Evolutionary conservation across 2,113 vertebrate species (phyloP).

Genomic region (Guaruba guarouba): DNA sequence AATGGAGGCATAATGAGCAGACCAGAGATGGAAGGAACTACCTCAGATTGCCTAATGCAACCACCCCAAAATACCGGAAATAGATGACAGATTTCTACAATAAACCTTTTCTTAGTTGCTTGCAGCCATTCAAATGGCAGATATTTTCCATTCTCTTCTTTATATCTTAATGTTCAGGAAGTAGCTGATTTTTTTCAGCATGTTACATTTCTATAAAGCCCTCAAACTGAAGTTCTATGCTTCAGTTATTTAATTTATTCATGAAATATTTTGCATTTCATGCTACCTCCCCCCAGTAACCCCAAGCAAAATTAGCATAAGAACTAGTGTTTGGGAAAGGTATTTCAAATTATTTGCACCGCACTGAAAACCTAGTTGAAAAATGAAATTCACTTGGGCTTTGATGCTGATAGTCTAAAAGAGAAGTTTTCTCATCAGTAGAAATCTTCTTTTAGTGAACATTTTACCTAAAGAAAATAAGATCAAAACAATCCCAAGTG

Average conservation of each 20-base stretch:
- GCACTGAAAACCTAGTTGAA: background rate
- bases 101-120: background rate
- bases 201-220: background rate
- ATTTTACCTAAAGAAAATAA: slow-evolving; percentile 37
- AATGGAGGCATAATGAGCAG: rapidly evolving
- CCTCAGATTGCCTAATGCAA: background rate
- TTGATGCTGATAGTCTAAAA: slow-evolving; percentile 9
- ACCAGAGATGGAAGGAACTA: background rate
- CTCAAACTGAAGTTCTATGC: background rate
- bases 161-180: background rate
- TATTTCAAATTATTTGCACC: slow-evolving; percentile 19
- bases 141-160: background rate
- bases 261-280: background rate
- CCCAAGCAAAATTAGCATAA: background rate
- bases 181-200: background rate
- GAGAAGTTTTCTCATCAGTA: background rate
- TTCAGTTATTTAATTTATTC: background rate
- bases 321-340: background rate
- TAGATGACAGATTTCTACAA: background rate
- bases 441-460: slow-evolving; percentile 33
- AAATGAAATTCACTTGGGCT: slow-evolving; percentile 13
- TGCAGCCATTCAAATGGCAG: background rate
- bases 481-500: slow-evolving; percentile 54
- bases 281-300: background rate
- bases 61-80: background rate